These are phyloP conservation scores for Sinodicranocentrus sp. DNA, from an alignment of 2,888 invertebrate genomes.

Conservation along the genomic window DNA sequence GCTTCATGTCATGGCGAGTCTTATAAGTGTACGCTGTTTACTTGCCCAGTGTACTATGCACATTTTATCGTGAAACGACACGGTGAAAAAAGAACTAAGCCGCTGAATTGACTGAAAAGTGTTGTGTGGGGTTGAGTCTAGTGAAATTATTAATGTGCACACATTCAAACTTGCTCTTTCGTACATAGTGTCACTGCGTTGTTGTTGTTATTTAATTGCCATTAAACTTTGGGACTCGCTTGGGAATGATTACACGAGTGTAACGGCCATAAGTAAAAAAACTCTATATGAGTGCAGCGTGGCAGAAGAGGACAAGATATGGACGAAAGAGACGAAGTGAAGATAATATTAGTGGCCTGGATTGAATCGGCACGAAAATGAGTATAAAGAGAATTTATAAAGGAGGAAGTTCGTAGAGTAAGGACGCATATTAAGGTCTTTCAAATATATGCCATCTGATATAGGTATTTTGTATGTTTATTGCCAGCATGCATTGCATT, in stretches of 20 bases:
- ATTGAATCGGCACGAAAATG: conserved; percentile 59
- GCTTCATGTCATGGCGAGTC: too few relatives aligned
- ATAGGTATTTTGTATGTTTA: not conserved
- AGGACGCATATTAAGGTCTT: conserved; percentile 5
- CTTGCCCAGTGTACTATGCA: conserved; percentile 14
- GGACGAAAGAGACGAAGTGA: conserved; percentile 26
- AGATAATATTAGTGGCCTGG: conserved; percentile 62
- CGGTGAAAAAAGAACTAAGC: not conserved
- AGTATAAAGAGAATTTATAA: not conserved
- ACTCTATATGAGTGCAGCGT: not conserved
- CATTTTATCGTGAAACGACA: not conserved
- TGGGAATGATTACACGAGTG: not conserved
- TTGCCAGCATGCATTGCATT: not conserved
- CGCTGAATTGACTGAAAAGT: conserved; percentile 13
- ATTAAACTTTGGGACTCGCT: not conserved
- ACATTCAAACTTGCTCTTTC: too few relatives aligned
- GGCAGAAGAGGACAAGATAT: not conserved
- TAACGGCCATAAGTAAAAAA: too few relatives aligned
- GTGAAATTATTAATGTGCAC: conserved; percentile 11
- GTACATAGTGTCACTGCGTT: not conserved
- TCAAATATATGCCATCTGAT: not conserved
- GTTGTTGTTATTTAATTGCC: not conserved
- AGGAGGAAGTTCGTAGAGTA: conserved; percentile 7
- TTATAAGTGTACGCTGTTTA: conserved; percentile 9
- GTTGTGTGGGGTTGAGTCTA: conserved; percentile 1